Evolutionary conservation across 2,888 invertebrate species (phyloP).

Genomic region (Lepidochrysops patricia): DNA sequence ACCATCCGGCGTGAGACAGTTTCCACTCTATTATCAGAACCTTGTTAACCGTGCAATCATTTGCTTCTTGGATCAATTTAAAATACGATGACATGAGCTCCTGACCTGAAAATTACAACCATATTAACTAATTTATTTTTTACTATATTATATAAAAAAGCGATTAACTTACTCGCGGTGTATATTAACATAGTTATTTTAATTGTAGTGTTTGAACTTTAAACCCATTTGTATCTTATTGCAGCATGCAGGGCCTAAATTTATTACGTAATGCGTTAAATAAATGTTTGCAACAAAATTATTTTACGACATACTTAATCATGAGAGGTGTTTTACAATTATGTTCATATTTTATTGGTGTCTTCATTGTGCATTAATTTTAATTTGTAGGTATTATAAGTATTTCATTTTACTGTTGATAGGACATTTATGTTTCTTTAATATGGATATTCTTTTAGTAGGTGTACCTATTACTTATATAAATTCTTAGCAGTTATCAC

Average conservation of each 20-base stretch:
- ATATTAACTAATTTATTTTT: no score
- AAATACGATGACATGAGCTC: constrained; percentile 63
- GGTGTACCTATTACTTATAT: no score
- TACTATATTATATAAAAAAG: no score
- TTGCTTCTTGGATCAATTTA: constrained; percentile 46
- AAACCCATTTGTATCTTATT: not conserved
- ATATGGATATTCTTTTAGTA: no score
- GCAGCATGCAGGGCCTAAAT: not conserved
- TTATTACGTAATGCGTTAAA: not conserved
- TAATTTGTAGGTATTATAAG: not conserved
- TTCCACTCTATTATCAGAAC: constrained; percentile 68
- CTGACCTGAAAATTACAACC: constrained; percentile 49
- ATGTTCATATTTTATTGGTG: not conserved
- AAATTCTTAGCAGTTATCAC: no score
- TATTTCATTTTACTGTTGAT: not conserved
- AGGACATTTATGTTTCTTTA: not conserved
- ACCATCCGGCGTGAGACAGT: constrained; percentile 52
- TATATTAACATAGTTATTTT: no score
- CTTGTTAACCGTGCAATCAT: constrained; percentile 43
- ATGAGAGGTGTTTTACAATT: not conserved
- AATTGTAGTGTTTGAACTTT: not conserved
- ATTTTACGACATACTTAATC: not conserved
- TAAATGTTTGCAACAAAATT: not conserved
- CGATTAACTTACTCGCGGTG: no score
- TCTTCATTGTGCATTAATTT: not conserved